Conservation (phyloP, 2,888 invertebrate genomes). For the Drosophila recens region DNA sequence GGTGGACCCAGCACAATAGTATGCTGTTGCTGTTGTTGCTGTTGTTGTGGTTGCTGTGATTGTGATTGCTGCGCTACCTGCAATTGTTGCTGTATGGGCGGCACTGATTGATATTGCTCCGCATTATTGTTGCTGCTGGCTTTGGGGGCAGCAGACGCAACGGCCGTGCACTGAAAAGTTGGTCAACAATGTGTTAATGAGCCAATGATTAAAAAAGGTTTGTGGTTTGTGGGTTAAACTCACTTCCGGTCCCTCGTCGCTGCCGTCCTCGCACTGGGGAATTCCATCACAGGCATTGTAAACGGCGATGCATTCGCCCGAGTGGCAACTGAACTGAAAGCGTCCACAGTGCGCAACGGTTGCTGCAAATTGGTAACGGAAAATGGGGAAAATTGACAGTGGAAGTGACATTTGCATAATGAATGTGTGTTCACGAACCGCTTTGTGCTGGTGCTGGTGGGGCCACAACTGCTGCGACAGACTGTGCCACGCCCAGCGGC, state of each 20-base stretch:
- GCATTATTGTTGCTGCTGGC: conserved; percentile 50
- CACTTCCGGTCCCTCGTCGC: conserved; percentile 95
- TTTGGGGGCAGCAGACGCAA: conserved; percentile 57
- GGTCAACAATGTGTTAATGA: conserved; percentile 26
- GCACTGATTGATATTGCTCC: conserved; percentile 67
- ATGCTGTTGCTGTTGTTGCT: conserved; percentile 62
- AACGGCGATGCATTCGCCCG: conserved; percentile 96
- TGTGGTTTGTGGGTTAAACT: conserved; percentile 31
- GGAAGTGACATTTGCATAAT: conserved; percentile 36
- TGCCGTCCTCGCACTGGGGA: conserved; percentile 95
- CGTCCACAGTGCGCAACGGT: conserved; percentile 88
- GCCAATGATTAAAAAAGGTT: not conserved
- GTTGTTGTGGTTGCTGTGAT: conserved; percentile 55
- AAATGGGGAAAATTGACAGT: conserved; percentile 29
- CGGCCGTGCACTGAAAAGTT: conserved; percentile 75
- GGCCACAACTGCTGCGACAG: conserved; percentile 15
- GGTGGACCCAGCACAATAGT: conserved; percentile 65
- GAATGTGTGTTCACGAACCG: conserved; percentile 46
- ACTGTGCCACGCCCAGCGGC: conserved; percentile 50
- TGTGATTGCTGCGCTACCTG: conserved; percentile 56
- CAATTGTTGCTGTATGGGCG: conserved; percentile 64
- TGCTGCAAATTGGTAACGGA: conserved; percentile 33
- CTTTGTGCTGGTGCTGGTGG: conserved; percentile 54
- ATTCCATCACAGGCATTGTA: conserved; percentile 98
- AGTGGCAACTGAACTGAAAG: conserved; percentile 95